These are phyloP conservation scores for Lagodon rhomboides DNA, from an alignment of 2,797 vertebrate species.

Conservation along the genomic window DNA sequence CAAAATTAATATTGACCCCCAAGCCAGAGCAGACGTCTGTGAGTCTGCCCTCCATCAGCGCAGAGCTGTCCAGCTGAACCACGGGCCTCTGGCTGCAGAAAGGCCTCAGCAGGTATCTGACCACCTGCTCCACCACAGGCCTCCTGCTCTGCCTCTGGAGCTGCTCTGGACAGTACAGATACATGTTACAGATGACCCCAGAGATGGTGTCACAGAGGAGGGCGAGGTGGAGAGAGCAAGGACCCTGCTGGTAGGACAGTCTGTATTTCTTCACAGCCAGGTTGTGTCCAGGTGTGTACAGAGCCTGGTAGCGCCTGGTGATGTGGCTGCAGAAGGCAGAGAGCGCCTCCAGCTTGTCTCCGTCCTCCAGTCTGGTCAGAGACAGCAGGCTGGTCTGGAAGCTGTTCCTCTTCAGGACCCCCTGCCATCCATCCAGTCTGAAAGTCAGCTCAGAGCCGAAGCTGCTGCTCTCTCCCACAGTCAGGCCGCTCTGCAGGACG, in stretches of 20 bases:
- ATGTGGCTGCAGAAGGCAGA: slow-evolving; percentile 72
- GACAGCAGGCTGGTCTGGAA: slow-evolving; percentile 70
- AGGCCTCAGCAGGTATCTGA: slow-evolving; percentile 74
- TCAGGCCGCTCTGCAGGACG: slow-evolving; percentile 74
- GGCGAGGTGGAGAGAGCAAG: slow-evolving; percentile 67
- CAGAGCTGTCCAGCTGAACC: slow-evolving; percentile 77
- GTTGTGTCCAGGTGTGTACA: slow-evolving; percentile 67
- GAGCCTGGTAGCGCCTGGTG: slow-evolving; percentile 63
- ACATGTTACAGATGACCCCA: slow-evolving; percentile 82
- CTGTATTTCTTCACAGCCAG: slow-evolving; percentile 81
- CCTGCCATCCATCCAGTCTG: slow-evolving; percentile 72
- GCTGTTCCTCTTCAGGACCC: slow-evolving; percentile 74
- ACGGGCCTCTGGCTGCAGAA: slow-evolving; percentile 61
- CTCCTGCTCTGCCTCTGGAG: slow-evolving; percentile 70
- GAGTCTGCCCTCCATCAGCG: slow-evolving; percentile 63
- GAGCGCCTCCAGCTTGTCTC: slow-evolving; percentile 74
- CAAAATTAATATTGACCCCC: slow-evolving; percentile 65
- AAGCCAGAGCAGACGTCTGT: slow-evolving; percentile 57
- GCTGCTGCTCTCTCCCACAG: slow-evolving; percentile 43
- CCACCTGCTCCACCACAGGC: slow-evolving; percentile 74
- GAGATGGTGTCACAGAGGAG: slow-evolving; percentile 76
- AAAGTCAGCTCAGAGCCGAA: slow-evolving; percentile 41
- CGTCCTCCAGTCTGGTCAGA: slow-evolving; percentile 69
- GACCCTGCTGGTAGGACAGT: slow-evolving; percentile 56
- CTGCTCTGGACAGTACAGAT: slow-evolving; percentile 71